Base-by-base conservation (phyloP, 2,888 invertebrate species). In the Diadegma fenestrale region DNA sequence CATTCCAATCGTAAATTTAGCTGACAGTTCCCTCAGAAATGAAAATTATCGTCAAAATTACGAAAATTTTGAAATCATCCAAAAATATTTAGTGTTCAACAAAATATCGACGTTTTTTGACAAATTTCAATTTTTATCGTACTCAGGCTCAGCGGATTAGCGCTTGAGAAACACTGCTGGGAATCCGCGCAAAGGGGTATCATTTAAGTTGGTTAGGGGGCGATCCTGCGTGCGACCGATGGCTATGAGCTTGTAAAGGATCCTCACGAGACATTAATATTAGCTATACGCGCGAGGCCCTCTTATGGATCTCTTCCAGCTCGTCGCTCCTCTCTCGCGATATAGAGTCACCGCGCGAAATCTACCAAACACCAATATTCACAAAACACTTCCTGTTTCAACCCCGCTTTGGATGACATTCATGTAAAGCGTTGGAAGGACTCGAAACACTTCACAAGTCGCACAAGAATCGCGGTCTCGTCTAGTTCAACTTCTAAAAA, bases 211-310 rank as follows among this genome's bases (percentile, higher is more conserved):
- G 90, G 90, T 91, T 90, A 91, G 89, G 90, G 89, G 90, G 90
- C 90, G 90, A 91, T 88, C 89, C 91, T 91, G 89, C 90, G 90
- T 91, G 90, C 90, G 91, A 92, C 90, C 91, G 91, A 92, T 91
- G 90, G 90, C 88, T 90, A 91, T 90, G 89, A 91, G 91, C 90
- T 90, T 92, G 91, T 91, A 91, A 91, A 90, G 89, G 90, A 92
- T 91, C 90, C 91, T 90, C 89, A 88, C 89, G 89, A 90, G 91
- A 92, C 91, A 92, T 92, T 90, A 92, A 92, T 91, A 92, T 91
- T 90, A 90, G 88, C 89, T 88, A 58, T 58, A 90, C 88, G 89
- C 88, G 89, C 89, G 90, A 90, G 91, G 89, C 89, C 79, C 82
- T 85, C 82, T 82, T 72, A 4, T 6, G 82, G 54, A 22, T 80